phyloP scores from a whole-genome alignment of 2,113 vertebrate species.

The Tetrax tetrax region DNA sequence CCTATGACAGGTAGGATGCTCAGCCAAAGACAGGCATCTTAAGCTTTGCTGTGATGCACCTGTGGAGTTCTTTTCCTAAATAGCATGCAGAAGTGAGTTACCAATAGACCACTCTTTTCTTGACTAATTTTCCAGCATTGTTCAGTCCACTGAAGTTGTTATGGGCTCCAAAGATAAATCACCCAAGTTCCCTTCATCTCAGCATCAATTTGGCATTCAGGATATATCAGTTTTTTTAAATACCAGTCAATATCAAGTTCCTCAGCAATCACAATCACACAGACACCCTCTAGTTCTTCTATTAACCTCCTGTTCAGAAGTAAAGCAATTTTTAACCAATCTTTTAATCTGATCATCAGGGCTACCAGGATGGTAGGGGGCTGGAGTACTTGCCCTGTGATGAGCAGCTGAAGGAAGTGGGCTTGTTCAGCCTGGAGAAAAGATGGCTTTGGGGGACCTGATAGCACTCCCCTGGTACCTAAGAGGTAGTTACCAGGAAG shows the following conservation, averaged over 20 bases:
- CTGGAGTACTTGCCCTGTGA: neutral
- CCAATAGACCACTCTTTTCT: neutral
- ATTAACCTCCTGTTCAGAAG: neutral
- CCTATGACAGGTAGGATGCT: neutral
- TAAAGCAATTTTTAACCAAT: neutral
- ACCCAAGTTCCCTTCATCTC: neutral
- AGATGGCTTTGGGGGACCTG: neutral
- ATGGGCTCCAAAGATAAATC: neutral
- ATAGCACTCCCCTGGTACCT: neutral
- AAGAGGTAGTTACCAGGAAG: neutral
- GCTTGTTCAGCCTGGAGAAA: neutral
- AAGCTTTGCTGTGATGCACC: neutral
- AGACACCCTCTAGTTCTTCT: neutral
- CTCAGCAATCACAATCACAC: neutral
- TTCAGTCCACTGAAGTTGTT: neutral
- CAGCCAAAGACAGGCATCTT: neutral
- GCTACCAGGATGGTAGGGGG: neutral
- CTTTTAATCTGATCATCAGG: neutral
- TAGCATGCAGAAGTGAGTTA: neutral
- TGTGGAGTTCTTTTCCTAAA: rapidly evolving
- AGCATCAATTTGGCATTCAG: neutral
- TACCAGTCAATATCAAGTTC: neutral
- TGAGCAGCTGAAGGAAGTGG: neutral
- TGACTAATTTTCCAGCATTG: neutral
- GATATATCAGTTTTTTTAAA: neutral